Percentiles rank a stretch among this genome's conserved stretches.
Evolutionary conservation across 2,797 vertebrate species (phyloP).

Genomic region (Hipposideros larvatus): DNA sequence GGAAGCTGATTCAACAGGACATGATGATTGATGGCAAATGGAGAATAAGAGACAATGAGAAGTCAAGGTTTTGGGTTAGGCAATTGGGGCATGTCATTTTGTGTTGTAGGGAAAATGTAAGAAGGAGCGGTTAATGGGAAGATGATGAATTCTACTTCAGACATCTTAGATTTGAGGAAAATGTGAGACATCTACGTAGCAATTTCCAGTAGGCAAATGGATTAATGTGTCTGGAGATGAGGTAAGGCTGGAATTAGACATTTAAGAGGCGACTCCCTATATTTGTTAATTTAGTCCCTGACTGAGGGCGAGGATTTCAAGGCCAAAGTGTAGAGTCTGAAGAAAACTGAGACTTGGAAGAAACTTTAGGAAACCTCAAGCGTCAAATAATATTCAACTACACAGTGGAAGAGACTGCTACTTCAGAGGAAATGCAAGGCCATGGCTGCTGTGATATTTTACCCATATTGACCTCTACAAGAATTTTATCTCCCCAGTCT

Average conservation of each 20-base stretch:
- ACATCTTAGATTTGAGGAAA: conserved; percentile 62
- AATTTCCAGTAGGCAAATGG: conserved; percentile 67
- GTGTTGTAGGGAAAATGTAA: conserved; percentile 63
- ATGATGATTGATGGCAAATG: conserved; percentile 67
- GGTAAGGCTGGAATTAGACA: conserved; percentile 43
- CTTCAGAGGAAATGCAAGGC: not conserved
- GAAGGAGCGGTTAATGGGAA: conserved; percentile 56
- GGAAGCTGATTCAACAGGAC: conserved; percentile 65
- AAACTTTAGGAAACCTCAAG: not conserved
- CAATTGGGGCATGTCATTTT: conserved; percentile 60
- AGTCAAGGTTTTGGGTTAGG: conserved; percentile 48
- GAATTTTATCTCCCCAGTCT: not conserved
- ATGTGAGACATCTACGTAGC: conserved; percentile 48
- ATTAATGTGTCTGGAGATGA: conserved; percentile 78
- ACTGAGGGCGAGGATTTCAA: not conserved
- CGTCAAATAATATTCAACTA: not conserved
- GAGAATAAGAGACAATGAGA: conserved; percentile 10
- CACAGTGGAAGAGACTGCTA: not conserved
- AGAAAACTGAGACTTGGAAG: conserved; percentile 37
- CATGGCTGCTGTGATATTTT: not conserved
- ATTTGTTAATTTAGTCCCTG: conserved; percentile 8
- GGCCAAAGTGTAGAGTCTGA: not conserved
- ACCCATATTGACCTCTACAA: not conserved
- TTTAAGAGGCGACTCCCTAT: not conserved
- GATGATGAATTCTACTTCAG: conserved; percentile 76